Percentiles rank a stretch among this genome's conserved stretches.
Conservation (phyloP, 2,888 invertebrate species). For the Cerceris rybyensis region DNA sequence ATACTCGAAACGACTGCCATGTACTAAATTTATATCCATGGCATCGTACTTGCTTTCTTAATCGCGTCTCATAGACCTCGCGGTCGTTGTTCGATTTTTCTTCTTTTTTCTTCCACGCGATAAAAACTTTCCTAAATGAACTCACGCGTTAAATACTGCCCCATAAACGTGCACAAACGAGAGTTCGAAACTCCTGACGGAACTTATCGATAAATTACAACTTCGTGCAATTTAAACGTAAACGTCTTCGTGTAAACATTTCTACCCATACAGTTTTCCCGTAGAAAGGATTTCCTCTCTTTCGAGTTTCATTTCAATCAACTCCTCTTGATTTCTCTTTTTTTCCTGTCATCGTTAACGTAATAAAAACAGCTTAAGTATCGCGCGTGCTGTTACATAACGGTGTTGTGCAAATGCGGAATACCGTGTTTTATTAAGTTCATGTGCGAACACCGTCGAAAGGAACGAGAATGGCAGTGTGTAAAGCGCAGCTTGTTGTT, state of each 20-base stretch:
- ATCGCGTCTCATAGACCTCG: not conserved
- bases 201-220: not conserved
- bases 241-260: not conserved
- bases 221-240: not conserved
- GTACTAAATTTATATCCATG: not conserved
- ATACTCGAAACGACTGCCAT: not conserved
- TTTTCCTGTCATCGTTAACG: conserved; percentile 5
- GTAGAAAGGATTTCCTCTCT: not conserved
- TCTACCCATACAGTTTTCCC: not conserved
- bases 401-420: conserved; percentile 32
- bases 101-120: not conserved
- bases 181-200: too few species aligned
- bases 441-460: conserved; percentile 27
- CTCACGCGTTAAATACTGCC: too few species aligned
- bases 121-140: too few species aligned
- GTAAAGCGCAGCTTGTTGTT: conserved; percentile 22
- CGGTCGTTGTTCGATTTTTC: too few species aligned
- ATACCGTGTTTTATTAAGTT: conserved; percentile 37
- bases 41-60: conserved; percentile 5
- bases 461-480: conserved; percentile 13
- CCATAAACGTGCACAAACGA: too few species aligned
- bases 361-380: not conserved
- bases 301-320: not conserved
- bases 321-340: conserved; percentile 29
- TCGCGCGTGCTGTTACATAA: conserved; percentile 21